These are phyloP conservation scores for Cydia strobilella DNA, from an alignment of 1,140 invertebrate genomes.

Conservation along the genomic window DNA sequence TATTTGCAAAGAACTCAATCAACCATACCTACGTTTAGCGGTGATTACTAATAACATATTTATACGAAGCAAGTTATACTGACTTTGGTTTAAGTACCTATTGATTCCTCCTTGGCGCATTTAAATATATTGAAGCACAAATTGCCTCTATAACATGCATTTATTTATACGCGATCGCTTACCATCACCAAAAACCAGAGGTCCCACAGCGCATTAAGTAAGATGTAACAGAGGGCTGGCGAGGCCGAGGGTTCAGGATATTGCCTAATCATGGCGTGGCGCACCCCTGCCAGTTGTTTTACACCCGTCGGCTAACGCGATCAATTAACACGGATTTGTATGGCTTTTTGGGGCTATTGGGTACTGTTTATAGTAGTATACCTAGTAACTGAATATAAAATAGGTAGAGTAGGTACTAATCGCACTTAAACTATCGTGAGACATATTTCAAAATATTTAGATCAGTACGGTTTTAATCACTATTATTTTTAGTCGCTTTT, in stretches of 20 bases:
- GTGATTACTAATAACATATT: too few species aligned
- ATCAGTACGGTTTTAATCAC: too few species aligned
- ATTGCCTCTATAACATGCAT: conserved; percentile 28
- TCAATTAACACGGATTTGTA: conserved; percentile 24
- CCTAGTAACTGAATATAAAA: not conserved
- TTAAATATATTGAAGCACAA: not conserved
- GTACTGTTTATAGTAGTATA: conserved; percentile 11
- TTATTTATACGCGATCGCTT: conserved; percentile 48
- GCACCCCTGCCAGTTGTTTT: conserved; percentile 76
- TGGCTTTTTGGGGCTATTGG: conserved; percentile 9
- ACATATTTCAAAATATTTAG: too few species aligned
- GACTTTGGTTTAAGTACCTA: too few species aligned
- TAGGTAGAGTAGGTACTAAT: not conserved
- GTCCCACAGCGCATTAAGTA: conserved; percentile 70
- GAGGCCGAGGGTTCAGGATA: conserved; percentile 65
- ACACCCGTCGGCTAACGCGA: conserved; percentile 51
- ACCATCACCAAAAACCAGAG: conserved; percentile 66
- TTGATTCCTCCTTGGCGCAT: too few species aligned
- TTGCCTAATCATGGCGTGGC: conserved; percentile 76
- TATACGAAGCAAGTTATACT: too few species aligned
- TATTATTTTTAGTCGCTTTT: too few species aligned
- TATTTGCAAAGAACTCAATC: too few species aligned
- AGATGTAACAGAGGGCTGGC: conserved; percentile 66
- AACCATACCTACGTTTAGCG: too few species aligned
- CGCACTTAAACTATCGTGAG: too few species aligned